Conservation (phyloP, 2,797 vertebrate species). For the Saguinus oedipus region DNA sequence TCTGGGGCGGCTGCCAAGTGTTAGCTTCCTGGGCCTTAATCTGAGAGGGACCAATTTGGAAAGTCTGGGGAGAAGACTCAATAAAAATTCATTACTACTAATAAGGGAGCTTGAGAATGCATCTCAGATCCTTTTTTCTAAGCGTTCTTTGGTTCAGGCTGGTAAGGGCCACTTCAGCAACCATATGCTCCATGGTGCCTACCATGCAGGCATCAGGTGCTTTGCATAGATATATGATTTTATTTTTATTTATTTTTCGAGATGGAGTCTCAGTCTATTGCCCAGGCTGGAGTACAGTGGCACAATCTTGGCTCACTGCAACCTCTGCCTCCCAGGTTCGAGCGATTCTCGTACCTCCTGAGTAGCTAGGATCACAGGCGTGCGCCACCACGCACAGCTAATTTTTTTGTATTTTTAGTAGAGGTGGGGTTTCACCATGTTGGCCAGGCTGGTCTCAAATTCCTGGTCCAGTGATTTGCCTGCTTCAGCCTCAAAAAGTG, state of each 20-base stretch:
- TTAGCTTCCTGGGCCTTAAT: background rate
- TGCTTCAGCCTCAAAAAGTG: background rate
- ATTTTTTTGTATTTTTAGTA: background rate
- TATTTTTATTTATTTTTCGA: background rate
- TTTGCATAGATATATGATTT: background rate
- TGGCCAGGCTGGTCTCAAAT: background rate
- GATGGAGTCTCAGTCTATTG: background rate
- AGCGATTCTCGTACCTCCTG: background rate
- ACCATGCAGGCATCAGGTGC: background rate
- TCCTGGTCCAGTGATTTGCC: background rate
- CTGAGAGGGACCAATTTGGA: background rate
- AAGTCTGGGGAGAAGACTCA: background rate
- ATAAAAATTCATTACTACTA: background rate
- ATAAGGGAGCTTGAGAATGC: background rate
- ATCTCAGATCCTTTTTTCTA: background rate
- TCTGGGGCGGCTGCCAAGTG: background rate
- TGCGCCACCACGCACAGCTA: background rate
- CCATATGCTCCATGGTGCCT: too few species aligned
- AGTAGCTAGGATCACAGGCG: background rate
- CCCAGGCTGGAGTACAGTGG: background rate
- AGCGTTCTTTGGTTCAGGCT: background rate
- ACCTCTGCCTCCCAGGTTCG: background rate
- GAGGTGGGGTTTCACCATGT: background rate
- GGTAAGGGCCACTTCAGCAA: background rate
- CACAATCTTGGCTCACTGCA: background rate